phyloP scores from a whole-genome alignment of 2,888 invertebrate genomes.

The Drosophila algonquin region DNA sequence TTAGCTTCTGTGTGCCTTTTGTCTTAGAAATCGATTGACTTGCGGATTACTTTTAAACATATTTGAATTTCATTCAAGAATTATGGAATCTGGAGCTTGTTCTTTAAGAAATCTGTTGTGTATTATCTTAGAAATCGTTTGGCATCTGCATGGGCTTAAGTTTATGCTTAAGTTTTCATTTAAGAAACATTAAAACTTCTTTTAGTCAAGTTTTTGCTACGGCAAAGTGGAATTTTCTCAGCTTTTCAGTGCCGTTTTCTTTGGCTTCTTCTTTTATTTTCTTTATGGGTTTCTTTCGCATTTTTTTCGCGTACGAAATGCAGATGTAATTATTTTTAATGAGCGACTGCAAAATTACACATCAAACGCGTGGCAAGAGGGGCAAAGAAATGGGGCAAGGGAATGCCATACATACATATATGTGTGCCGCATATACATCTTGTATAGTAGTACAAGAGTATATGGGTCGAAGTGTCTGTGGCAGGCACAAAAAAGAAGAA shows the following conservation, averaged over 20 bases:
- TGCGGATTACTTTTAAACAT: neutral
- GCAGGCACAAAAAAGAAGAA: constrained; percentile 13
- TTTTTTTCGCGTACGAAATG: constrained; percentile 49
- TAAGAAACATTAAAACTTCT: constrained; percentile 18
- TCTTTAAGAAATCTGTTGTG: too few species aligned
- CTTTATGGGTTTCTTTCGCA: constrained; percentile 21
- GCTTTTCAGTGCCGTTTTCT: constrained; percentile 43
- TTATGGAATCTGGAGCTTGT: too few species aligned
- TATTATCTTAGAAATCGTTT: neutral
- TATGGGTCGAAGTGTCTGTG: constrained; percentile 45
- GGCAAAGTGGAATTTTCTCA: constrained; percentile 39
- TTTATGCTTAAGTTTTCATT: neutral
- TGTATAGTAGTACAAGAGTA: constrained; percentile 36
- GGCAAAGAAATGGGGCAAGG: constrained; percentile 3
- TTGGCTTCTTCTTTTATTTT: constrained; percentile 27
- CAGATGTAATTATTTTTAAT: constrained; percentile 78
- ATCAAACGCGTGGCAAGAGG: constrained; percentile 61
- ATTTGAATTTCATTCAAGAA: too few species aligned
- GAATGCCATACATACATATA: constrained; percentile 1
- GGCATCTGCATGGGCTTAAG: too few species aligned
- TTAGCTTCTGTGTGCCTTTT: too few species aligned
- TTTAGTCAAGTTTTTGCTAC: constrained; percentile 9
- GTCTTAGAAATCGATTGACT: neutral
- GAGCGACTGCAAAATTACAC: constrained; percentile 78
- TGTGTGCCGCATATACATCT: neutral